phyloP scores from a whole-genome alignment of 2,113 vertebrate species.

The Corydoras maculifer region DNA sequence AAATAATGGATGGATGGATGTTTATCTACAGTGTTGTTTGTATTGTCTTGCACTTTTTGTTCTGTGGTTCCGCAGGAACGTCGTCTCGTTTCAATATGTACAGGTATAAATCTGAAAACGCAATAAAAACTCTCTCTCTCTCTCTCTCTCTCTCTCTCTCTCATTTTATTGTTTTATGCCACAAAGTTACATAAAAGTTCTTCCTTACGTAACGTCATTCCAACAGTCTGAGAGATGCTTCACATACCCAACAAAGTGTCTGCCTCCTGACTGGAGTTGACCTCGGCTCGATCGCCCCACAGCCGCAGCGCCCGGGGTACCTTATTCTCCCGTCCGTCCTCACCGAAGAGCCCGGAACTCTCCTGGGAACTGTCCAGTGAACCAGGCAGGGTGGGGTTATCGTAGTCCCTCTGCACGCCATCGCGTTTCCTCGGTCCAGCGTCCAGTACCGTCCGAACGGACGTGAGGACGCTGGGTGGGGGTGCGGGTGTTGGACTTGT shows the following conservation, averaged over 20 bases:
- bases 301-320: slow-evolving; percentile 67
- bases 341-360: slow-evolving; percentile 77
- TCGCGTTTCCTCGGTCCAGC: slow-evolving; percentile 52
- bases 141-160: no score
- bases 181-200: no score
- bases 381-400: slow-evolving; percentile 47
- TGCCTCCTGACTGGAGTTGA: slow-evolving; percentile 68
- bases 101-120: no score
- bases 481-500: slow-evolving; percentile 50
- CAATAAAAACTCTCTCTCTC: no score
- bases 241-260: slow-evolving; percentile 65
- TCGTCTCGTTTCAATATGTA: no score
- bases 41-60: no score
- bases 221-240: background rate
- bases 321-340: slow-evolving; percentile 78
- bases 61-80: no score
- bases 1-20: no score
- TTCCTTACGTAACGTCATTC: no score
- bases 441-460: slow-evolving; percentile 57
- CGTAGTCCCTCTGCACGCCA: slow-evolving; percentile 32
- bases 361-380: slow-evolving; percentile 66
- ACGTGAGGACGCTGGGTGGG: slow-evolving; percentile 60
- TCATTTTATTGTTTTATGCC: no score
- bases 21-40: no score
- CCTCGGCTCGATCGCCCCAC: slow-evolving; percentile 68